Conservation (phyloP, 2,113 vertebrate genomes). For the Uropsilus gracilis region DNA sequence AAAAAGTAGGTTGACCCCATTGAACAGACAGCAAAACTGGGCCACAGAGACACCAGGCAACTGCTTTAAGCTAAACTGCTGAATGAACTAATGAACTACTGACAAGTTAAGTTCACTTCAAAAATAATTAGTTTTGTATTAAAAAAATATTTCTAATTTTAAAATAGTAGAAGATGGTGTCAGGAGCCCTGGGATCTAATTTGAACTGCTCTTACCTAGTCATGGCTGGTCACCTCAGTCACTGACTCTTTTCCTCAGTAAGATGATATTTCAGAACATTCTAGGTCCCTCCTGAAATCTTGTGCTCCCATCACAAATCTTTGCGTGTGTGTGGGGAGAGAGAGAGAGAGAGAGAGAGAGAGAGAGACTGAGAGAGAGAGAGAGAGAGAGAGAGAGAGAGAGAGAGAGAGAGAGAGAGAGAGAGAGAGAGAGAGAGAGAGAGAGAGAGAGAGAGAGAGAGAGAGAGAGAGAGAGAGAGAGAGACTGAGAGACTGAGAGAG, state of each 20-base stretch:
- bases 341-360: too few relatives aligned
- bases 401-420: too few relatives aligned
- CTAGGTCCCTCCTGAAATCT: not conserved
- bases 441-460: too few relatives aligned
- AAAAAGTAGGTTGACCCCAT: not conserved
- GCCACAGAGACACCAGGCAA: not conserved
- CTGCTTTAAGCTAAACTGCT: not conserved
- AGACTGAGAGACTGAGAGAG: too few relatives aligned
- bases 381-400: too few relatives aligned
- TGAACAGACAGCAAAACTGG: not conserved
- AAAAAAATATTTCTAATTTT: not conserved
- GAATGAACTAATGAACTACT: constrained; percentile 18
- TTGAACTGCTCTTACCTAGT: not conserved
- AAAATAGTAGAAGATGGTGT: not conserved
- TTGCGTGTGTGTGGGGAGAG: too few relatives aligned
- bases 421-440: too few relatives aligned
- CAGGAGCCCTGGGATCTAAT: not conserved
- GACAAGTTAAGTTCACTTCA: not conserved
- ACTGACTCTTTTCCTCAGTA: not conserved
- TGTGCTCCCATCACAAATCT: not conserved
- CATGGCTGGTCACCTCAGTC: not conserved
- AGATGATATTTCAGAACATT: constrained; percentile 5
- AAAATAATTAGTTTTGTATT: not conserved
- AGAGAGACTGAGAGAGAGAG: too few relatives aligned
- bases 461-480: too few relatives aligned